Conservation (phyloP, 2,888 invertebrate genomes). For the Drosophila diplacantha region DNA sequence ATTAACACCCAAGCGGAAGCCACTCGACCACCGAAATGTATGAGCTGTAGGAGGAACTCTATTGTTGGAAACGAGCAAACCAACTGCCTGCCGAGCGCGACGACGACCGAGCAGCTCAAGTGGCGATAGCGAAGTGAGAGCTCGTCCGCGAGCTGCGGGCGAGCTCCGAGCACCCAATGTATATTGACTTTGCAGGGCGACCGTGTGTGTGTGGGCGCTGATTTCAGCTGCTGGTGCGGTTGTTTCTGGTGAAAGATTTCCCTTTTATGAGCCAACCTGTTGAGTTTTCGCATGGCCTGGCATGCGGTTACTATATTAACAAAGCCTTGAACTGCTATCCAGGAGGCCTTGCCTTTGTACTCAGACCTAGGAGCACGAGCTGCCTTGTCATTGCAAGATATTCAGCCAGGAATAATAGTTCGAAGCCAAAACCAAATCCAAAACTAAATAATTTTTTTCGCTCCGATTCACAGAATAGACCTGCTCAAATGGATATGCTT, state of each 20-base stretch:
- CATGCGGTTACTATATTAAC: background rate
- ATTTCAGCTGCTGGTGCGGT: conserved; percentile 1
- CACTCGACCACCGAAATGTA: background rate
- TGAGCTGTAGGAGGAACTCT: too few species aligned
- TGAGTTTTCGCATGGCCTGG: background rate
- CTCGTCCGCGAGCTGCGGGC: conserved; percentile 12
- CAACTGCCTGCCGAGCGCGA: conserved; percentile 10
- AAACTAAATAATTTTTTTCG: conserved; percentile 17
- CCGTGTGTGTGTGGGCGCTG: background rate
- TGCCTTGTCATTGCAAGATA: background rate
- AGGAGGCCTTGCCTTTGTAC: conserved; percentile 6
- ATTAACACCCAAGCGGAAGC: conserved; percentile 16
- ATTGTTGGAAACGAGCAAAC: background rate
- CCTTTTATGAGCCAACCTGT: conserved; percentile 11
- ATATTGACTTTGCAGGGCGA: background rate
- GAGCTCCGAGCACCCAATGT: conserved; percentile 4
- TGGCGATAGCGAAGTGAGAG: conserved; percentile 24
- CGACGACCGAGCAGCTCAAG: conserved; percentile 31
- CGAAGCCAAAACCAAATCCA: conserved; percentile 17
- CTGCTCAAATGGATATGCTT: conserved; percentile 83
- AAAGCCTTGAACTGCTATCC: background rate
- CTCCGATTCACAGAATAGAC: background rate
- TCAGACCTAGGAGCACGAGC: background rate
- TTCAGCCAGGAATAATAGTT: background rate
- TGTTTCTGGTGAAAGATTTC: conserved; percentile 18